Conservation (phyloP, 2,113 vertebrate genomes). For the Malurus alboscapulatus region DNA sequence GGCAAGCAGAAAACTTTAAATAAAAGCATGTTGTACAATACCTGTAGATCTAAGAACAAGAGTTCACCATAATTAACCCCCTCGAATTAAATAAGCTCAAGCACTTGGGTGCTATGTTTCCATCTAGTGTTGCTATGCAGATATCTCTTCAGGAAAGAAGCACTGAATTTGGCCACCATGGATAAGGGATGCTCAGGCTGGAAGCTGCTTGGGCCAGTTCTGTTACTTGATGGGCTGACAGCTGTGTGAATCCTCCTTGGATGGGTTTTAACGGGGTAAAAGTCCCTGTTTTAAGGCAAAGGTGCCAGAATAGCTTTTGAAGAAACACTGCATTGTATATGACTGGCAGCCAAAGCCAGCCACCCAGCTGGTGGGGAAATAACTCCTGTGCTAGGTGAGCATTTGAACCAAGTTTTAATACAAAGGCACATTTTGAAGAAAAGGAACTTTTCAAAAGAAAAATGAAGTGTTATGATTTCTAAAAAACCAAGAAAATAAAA, state of each 20-base stretch:
- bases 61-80: background rate
- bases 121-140: background rate
- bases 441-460: background rate
- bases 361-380: background rate
- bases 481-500: background rate
- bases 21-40: background rate
- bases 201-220: background rate
- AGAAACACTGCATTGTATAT: background rate
- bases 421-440: background rate
- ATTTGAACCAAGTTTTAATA: background rate
- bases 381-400: background rate
- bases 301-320: background rate
- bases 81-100: background rate
- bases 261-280: background rate
- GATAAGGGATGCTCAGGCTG: background rate
- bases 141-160: background rate
- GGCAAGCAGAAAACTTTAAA: background rate
- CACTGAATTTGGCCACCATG: background rate
- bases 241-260: background rate
- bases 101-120: background rate
- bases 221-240: background rate
- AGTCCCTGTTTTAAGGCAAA: background rate
- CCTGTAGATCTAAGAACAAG: background rate
- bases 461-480: background rate
- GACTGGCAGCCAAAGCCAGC: background rate